phyloP scores from a whole-genome alignment of 2,113 vertebrate genomes.

The Columba livia region DNA sequence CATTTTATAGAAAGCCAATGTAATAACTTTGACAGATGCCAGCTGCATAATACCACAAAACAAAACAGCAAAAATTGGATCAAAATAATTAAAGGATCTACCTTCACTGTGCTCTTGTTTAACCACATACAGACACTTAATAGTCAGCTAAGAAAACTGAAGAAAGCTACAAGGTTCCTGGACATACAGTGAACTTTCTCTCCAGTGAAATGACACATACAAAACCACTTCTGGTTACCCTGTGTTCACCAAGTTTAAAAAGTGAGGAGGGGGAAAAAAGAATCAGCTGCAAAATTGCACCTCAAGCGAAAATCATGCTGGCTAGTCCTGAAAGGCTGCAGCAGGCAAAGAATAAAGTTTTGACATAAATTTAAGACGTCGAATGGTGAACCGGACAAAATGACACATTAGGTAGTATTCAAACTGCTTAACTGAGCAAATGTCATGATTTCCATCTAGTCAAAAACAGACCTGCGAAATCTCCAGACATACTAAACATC shows the following conservation, averaged over 20 bases:
- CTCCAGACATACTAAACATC: neutral
- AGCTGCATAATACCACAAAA: neutral
- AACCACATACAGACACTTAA: neutral
- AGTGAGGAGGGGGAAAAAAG: accelerated
- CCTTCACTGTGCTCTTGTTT: neutral
- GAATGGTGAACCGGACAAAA: neutral
- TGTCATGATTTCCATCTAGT: neutral
- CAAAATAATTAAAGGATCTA: neutral
- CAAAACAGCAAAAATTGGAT: neutral
- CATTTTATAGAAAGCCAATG: neutral
- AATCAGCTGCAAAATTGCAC: neutral
- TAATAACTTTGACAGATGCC: neutral
- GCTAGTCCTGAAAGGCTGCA: neutral
- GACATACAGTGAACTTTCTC: neutral
- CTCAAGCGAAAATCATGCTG: neutral
- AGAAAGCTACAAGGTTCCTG: neutral
- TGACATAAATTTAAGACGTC: neutral
- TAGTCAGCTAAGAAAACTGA: neutral
- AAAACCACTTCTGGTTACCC: neutral
- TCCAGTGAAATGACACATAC: neutral
- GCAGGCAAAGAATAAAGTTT: neutral
- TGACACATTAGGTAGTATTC: neutral
- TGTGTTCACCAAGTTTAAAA: neutral
- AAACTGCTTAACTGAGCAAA: neutral
- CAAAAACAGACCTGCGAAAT: neutral